Evolutionary conservation across 2,888 invertebrate species (phyloP), one percentile per base, ranked within the genome.

Genomic region (Volucella inanis): DNA sequence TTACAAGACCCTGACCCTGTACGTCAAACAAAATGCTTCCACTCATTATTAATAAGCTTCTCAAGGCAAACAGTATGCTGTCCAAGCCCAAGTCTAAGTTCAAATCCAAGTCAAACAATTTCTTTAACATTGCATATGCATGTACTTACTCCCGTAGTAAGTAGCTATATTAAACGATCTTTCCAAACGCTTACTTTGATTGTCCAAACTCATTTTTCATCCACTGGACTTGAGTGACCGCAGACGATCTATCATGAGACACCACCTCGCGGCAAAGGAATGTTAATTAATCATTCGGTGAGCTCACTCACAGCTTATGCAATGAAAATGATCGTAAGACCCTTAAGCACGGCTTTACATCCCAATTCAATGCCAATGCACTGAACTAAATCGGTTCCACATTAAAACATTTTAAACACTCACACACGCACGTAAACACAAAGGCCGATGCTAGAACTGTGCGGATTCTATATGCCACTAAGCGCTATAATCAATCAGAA

Each of bases 161-260:
- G 85, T 81, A 81, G 81, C 43, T 52, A 61, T 72, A 85, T 85
- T 85, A 85, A 72, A 55, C 31, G 81, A 72, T 85, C 77, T 77
- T 85, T 77, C 65, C 76, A 81, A 85, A 81, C 77, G 85, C 85
- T 85, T 85, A 75, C 85, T 76, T 85, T 71, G 81, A 77, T 85
- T 81, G 81, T 71, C 81, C 81, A 77, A 81, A 81, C 55, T 68
- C 81, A 85, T 85, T 85, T 85, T 85, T 85, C 81, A 76, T 85
- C 43, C 57, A 49, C n/a, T 72, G 67, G 72, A 72, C 67, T 67
- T 67, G 65, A 84, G 64, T 81, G 76, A 81, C 77, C 71, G 81
- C 71, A 68, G 68, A 72, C 85, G 81, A 85, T 85, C 85, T 81
- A 85, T 85, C 85, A 85, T 85, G 81, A 64, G 80, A 85, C 81